Conservation (phyloP, 2,888 invertebrate genomes). For the Ennomos erosarius region DNA sequence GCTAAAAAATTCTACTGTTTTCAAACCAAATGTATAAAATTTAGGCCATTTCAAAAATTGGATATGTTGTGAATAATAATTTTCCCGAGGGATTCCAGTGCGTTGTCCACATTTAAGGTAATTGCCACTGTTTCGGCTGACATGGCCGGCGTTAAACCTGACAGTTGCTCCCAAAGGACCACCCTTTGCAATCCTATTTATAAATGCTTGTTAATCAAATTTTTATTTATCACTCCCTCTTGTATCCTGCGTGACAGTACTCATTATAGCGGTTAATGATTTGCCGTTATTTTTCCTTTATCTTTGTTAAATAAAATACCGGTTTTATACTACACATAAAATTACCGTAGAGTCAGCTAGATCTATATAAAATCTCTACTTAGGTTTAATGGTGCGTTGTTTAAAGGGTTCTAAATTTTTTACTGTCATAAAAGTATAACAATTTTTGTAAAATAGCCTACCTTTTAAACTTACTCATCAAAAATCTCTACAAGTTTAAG, state of each 20-base stretch:
- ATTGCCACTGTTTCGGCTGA: slow-evolving; percentile 82
- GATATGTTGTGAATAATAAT: slow-evolving; percentile 81
- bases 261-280: slow-evolving; percentile 19
- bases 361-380: too few species aligned
- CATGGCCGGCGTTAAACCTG: slow-evolving; percentile 77
- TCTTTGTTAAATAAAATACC: too few species aligned
- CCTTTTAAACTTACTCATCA: too few species aligned
- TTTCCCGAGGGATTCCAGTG: slow-evolving; percentile 76
- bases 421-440: too few species aligned
- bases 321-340: too few species aligned
- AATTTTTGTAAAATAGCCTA: too few species aligned
- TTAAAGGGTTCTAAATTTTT: too few species aligned
- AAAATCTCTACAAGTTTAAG: too few species aligned
- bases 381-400: too few species aligned
- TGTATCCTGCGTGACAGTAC: slow-evolving; percentile 15
- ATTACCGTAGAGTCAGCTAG: too few species aligned
- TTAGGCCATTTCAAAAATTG: slow-evolving; percentile 75
- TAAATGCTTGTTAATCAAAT: slow-evolving; percentile 79
- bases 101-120: slow-evolving; percentile 84
- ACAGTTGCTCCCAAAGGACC: slow-evolving; percentile 73
- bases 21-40: slow-evolving; percentile 48
- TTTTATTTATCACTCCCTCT: slow-evolving; percentile 66
- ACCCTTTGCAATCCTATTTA: slow-evolving; percentile 82
- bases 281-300: not conserved
- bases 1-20: not conserved